Base-by-base conservation (phyloP, 2,888 invertebrate species). In the Noctua pronuba region DNA sequence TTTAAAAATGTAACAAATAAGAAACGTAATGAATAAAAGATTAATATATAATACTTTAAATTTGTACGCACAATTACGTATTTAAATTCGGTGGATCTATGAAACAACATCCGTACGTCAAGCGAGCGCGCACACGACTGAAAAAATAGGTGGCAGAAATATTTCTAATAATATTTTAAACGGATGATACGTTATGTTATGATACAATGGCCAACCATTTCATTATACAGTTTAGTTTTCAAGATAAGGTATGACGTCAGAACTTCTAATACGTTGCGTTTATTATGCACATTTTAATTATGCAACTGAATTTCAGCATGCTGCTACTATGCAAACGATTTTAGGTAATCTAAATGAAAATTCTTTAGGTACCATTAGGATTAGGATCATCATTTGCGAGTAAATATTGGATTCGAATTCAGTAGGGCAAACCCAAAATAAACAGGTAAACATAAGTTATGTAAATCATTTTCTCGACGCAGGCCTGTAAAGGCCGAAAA, bases 251-350 rank as follows among this genome's bases (percentile, higher is more conserved):
- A 38, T 28, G 24, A 77, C 38, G 31, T 77, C 38, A 41, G 10
- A 24, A 24, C 46, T 46, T 35, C 35, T 46, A 38, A 62, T 49
- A 77, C 21, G 24, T n/a, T 16, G 46, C 31, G 38, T 31, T 49
- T 31, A 41, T 41, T 49, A 41, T 31, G 38, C 78, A 78, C 31
- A 49, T 77, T 77, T 62, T 62, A 49, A 62, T 7, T 49, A 49
- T 31, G 0, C 38, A 49, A 18, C 21, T 77, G 41, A 52, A 75
- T 31, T 77, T 46, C 16, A 41, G 46, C 24, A 21, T 16, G 21
- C 64, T 31, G 24, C 24, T 49, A 49, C 41, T 28, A 28, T 16
- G 46, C 1, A 16, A 49, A 62, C 11, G 2, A n/a, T 65, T 24
- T 64, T 64, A 10, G 35, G 24, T 2, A 64, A 24, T 62, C 24